Evolutionary conservation across 1,140 invertebrate species (phyloP), one percentile per base, ranked within the genome.

Genomic region (Drosophila pseudoobscura): DNA sequence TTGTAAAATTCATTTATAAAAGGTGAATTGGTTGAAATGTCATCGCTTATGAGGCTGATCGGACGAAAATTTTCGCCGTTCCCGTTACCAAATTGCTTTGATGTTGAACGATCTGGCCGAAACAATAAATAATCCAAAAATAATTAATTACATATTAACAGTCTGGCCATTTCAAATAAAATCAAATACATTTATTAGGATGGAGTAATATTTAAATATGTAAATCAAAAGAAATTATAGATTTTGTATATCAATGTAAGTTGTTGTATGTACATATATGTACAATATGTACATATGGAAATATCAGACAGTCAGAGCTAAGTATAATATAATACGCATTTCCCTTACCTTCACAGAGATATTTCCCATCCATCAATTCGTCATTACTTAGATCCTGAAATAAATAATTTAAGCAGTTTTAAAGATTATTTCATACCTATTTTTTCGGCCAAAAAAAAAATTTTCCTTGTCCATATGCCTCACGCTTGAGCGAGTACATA

Each of bases 1-100:
- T 61, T 74, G 59, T 79, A 75, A 55, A 70, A 79, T 29, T 80
- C 77, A 29, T 75, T 80, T 15, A 78, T 47, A 35, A 78, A 50
- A 8, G 62, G 56, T 8, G 56, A 54, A 41, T 55, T 45, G 7
- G 43, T 29, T 26, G 60, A 61, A 43, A 74, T 17, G 22, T 79
- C 63, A 44, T 78, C 75, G 55, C 47, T 56, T 51, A 53, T 11
- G 45, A 58, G 53, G 56, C 65, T 52, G 13, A 31, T 26, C 52
- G 58, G 44, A 29, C 68, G 75, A 39, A 61, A 54, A 49, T 24
- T 55, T n/a, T 71, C 63, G 80, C 47, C 47, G 68, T 66, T 68
- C 44, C 55, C 65, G 46, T 69, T 63, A 66, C 52, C 63, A 56
- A 55, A 60, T 47, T 58, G 46, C 45, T 71, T 78, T 84, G 72